These are phyloP conservation scores for Shargacucullia verbasci DNA, from an alignment of 2,888 invertebrate genomes.

Conservation along the genomic window DNA sequence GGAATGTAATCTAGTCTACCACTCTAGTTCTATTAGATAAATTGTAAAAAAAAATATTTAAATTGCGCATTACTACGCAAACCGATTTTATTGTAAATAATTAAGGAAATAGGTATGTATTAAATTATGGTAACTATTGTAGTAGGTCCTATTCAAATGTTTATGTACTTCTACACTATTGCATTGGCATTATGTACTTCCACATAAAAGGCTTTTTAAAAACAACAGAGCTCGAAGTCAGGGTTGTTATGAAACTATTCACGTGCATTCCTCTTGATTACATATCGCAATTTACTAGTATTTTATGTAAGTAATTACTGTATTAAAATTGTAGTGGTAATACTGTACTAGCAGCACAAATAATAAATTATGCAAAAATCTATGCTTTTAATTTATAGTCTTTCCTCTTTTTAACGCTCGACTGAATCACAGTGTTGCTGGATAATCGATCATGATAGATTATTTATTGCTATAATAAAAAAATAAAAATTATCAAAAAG, in stretches of 20 bases:
- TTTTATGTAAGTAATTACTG: slow-evolving; percentile 23
- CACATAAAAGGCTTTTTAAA: slow-evolving; percentile 15
- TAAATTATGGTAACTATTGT: not conserved
- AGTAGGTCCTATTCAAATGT: slow-evolving; percentile 1
- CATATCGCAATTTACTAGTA: slow-evolving; percentile 14
- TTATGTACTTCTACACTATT: slow-evolving; percentile 7
- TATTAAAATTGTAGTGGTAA: slow-evolving; percentile 46
- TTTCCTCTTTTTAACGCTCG: not conserved
- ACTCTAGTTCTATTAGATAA: slow-evolving; percentile 11
- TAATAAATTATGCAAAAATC: slow-evolving; percentile 33
- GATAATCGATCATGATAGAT: too few relatives aligned
- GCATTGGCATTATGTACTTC: not conserved
- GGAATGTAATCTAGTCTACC: slow-evolving; percentile 36
- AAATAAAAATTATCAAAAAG: too few relatives aligned
- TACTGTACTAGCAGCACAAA: slow-evolving; percentile 41
- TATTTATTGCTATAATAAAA: too few relatives aligned
- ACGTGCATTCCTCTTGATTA: slow-evolving; percentile 8
- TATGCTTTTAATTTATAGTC: not conserved
- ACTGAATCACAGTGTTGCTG: too few relatives aligned
- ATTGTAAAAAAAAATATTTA: slow-evolving; percentile 34
- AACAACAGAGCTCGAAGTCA: slow-evolving; percentile 40
- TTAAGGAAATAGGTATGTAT: slow-evolving; percentile 3
- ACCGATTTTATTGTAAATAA: slow-evolving; percentile 37
- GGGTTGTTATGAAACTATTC: slow-evolving; percentile 33
- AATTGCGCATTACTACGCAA: slow-evolving; percentile 8